Conservation (phyloP, 2,797 vertebrate genomes). For the Synanceia verrucosa region DNA sequence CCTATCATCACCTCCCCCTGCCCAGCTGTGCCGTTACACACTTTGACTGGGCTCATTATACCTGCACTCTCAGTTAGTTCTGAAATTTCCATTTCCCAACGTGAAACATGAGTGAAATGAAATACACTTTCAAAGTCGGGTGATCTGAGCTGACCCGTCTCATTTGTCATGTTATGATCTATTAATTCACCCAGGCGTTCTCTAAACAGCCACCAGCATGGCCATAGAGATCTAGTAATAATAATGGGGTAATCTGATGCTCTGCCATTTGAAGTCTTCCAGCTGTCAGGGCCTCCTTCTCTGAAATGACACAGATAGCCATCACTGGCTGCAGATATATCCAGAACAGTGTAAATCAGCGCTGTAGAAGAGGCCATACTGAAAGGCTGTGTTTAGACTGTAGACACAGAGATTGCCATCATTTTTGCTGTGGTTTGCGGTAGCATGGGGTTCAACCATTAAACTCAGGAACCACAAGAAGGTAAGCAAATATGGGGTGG, state of each 20-base stretch:
- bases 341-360: conserved; percentile 58
- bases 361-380: conserved; percentile 40
- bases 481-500: conserved; percentile 11
- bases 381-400: conserved; percentile 59
- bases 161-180: conserved; percentile 66
- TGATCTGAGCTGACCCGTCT: conserved; percentile 52
- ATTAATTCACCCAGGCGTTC: conserved; percentile 64
- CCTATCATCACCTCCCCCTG: conserved; percentile 56
- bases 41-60: conserved; percentile 57
- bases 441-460: conserved; percentile 12
- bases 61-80: conserved; percentile 33
- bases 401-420: conserved; percentile 47
- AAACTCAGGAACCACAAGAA: conserved; percentile 8
- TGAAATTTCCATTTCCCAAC: conserved; percentile 35
- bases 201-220: conserved; percentile 63
- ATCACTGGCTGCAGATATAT: conserved; percentile 60
- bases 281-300: conserved; percentile 61
- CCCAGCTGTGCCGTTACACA: conserved; percentile 35
- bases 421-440: conserved; percentile 16
- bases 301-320: conserved; percentile 66
- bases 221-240: conserved; percentile 46
- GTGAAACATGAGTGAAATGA: conserved; percentile 49
- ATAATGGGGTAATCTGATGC: conserved; percentile 70
- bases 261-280: conserved; percentile 71
- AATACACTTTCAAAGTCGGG: conserved; percentile 57